Evolutionary conservation across 1,140 invertebrate species (phyloP).

Genomic region (Euwallacea similis): DNA sequence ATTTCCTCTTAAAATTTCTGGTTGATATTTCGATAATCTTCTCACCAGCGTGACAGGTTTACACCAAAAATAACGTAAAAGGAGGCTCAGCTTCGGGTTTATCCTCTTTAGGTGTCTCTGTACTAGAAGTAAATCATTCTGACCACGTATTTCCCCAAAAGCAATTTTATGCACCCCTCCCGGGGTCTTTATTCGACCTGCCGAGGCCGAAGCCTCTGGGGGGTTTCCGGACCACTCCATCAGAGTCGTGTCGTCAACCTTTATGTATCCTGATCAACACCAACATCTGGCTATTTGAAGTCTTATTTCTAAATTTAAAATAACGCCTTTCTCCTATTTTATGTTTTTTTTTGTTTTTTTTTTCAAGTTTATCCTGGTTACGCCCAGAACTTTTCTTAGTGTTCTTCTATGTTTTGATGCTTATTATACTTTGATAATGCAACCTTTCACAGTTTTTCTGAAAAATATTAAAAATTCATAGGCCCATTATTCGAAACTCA

Average conservation of each 20-base stretch:
- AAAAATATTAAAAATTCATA: too few species aligned
- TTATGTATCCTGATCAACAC: constrained; percentile 9
- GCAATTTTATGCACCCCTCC: constrained; percentile 36
- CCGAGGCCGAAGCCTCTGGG: constrained; percentile 12
- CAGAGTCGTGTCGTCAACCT: constrained; percentile 28
- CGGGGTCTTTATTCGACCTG: constrained; percentile 28
- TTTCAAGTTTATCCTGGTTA: too few species aligned
- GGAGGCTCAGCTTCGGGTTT: constrained; percentile 16
- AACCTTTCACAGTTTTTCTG: too few species aligned
- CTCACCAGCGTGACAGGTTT: constrained; percentile 18
- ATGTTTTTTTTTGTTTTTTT: too few species aligned
- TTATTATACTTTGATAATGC: too few species aligned
- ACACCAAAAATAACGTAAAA: background rate
- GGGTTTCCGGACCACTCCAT: constrained; percentile 22
- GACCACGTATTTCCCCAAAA: constrained; percentile 32
- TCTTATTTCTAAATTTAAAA: background rate
- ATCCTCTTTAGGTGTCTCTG: constrained; percentile 25
- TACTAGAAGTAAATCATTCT: constrained; percentile 31
- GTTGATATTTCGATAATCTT: constrained; percentile 11
- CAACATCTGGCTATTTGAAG: background rate
- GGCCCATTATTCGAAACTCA: too few species aligned
- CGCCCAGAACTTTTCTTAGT: too few species aligned
- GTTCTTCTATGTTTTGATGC: too few species aligned
- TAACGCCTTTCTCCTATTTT: background rate
- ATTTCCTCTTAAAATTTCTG: background rate